Evolutionary conservation across 2,113 vertebrate species (phyloP).

Genomic region (Sakesphorus luctuosus): DNA sequence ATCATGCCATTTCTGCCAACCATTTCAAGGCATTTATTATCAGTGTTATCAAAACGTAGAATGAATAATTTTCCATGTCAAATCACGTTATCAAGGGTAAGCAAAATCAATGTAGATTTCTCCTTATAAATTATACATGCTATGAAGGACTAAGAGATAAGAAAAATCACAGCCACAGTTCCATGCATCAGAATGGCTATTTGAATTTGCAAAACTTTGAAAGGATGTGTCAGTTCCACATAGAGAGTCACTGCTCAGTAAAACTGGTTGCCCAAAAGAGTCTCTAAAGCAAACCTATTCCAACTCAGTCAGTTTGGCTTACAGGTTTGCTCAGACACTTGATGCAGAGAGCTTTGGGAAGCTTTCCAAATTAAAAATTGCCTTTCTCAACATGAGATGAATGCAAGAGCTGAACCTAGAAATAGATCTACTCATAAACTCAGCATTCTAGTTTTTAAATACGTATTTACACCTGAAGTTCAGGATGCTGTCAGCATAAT

Average conservation of each 20-base stretch:
- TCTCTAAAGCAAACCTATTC: neutral
- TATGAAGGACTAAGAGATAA: neutral
- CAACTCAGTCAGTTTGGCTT: neutral
- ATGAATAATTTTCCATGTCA: neutral
- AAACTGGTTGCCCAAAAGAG: neutral
- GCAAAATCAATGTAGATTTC: neutral
- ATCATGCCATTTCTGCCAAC: neutral
- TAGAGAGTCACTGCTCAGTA: neutral
- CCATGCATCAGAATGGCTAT: neutral
- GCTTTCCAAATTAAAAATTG: neutral
- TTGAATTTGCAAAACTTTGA: neutral
- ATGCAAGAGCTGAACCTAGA: neutral
- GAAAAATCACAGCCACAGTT: neutral
- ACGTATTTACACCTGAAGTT: neutral
- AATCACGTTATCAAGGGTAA: neutral
- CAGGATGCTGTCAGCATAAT: neutral
- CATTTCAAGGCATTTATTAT: neutral
- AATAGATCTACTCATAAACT: neutral
- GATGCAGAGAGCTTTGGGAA: neutral
- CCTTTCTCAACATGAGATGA: neutral
- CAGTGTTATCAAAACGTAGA: neutral
- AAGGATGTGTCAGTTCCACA: neutral
- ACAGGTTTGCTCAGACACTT: neutral
- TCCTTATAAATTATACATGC: neutral
- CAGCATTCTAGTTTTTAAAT: neutral